Conservation (phyloP, 2,888 invertebrate species). For the Serrognathus titanus region DNA sequence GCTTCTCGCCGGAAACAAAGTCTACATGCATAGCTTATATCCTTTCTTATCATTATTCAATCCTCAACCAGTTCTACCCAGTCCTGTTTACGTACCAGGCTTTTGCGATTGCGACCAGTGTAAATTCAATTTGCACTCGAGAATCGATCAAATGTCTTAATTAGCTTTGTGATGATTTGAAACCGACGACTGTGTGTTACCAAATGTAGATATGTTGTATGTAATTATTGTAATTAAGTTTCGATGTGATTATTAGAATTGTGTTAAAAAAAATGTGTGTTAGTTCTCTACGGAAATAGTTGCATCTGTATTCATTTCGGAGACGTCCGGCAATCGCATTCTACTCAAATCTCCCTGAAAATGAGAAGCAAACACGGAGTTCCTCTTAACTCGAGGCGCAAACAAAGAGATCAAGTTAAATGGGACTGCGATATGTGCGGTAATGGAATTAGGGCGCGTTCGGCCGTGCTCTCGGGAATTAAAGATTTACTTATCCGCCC, state of each 20-base stretch:
- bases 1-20: conserved; percentile 43
- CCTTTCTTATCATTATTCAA: conserved; percentile 48
- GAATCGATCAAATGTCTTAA: conserved; percentile 31
- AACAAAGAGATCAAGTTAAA: conserved; percentile 45
- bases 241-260: no score
- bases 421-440: conserved; percentile 29
- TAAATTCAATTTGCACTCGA: conserved; percentile 40
- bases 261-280: no score
- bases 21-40: conserved; percentile 48
- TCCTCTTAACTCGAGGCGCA: conserved; percentile 47
- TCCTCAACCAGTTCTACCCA: conserved; percentile 45
- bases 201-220: no score
- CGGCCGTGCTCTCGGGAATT: conserved; percentile 23
- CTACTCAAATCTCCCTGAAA: background rate
- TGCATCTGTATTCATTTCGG: conserved; percentile 7
- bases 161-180: background rate
- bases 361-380: conserved; percentile 42
- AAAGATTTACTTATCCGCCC: conserved; percentile 15
- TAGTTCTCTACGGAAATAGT: no score
- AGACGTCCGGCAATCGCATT: background rate
- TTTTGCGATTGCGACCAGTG: conserved; percentile 50
- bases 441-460: conserved; percentile 42
- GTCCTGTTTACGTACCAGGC: conserved; percentile 48
- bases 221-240: no score
- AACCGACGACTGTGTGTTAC: no score